Evolutionary conservation across 1,140 invertebrate genomes (phyloP).

Genomic region (Cyclargus thomasi): DNA sequence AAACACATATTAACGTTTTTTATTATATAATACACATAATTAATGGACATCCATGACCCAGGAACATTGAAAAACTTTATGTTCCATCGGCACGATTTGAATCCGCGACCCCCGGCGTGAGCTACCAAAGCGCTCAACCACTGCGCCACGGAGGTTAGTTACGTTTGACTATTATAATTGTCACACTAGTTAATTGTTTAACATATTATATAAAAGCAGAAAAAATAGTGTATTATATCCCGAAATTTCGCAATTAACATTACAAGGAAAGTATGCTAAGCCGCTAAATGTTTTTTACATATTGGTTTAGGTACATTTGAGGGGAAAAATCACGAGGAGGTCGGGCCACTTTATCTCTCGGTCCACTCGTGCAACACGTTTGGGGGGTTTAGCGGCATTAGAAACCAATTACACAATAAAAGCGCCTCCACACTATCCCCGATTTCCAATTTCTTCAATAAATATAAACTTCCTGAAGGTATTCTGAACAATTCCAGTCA

Average conservation of each 20-base stretch:
- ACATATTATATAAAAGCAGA: no score
- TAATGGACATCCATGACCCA: no score
- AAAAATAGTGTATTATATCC: no score
- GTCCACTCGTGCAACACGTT: constrained; percentile 67
- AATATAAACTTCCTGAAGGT: constrained; percentile 8
- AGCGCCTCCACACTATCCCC: constrained; percentile 28
- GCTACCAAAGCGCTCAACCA: no score
- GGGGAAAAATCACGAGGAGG: constrained; percentile 21
- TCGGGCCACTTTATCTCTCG: constrained; percentile 58
- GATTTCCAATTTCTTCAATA: constrained; percentile 20
- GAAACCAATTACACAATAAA: constrained; percentile 73
- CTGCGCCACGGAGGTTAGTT: no score
- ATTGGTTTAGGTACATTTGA: constrained; percentile 1
- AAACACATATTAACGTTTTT: no score
- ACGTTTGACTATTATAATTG: no score
- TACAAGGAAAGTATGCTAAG: neutral
- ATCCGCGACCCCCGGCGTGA: no score
- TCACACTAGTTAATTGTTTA: no score
- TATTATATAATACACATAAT: no score
- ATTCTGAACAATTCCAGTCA: neutral
- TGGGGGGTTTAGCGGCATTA: constrained; percentile 71
- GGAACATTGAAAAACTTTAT: no score
- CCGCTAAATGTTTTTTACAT: neutral
- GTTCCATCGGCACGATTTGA: no score
- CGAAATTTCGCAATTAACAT: neutral